Evolutionary conservation across 2,113 vertebrate species (phyloP).

Genomic region (Ivindomyrus marchei): DNA sequence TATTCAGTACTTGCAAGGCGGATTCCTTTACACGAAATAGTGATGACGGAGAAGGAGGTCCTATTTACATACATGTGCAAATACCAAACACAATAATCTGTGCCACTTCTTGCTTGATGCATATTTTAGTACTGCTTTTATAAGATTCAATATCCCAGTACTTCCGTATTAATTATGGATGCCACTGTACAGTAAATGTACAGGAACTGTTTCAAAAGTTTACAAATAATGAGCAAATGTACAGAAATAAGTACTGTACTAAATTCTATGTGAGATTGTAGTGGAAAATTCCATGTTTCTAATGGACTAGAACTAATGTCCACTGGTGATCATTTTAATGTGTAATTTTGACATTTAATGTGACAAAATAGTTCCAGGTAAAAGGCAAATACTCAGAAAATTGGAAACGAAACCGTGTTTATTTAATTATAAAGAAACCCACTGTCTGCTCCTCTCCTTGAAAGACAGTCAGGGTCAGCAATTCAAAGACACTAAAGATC

Average conservation of each 20-base stretch:
- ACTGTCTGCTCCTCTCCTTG: conserved; percentile 6
- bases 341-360: neutral
- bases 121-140: neutral
- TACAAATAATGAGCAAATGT: no score
- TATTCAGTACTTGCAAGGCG: neutral
- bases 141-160: neutral
- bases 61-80: neutral
- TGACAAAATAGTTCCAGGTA: neutral
- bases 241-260: neutral
- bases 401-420: conserved; percentile 53
- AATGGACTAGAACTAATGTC: neutral
- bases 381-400: neutral
- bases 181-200: neutral
- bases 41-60: neutral
- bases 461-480: conserved; percentile 2
- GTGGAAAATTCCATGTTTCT: neutral
- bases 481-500: neutral
- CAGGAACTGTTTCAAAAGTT: no score
- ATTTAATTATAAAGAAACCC: conserved; percentile 52
- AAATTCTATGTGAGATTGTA: neutral
- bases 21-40: neutral
- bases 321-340: neutral
- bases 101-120: neutral
- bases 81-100: neutral
- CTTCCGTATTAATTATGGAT: neutral